Evolutionary conservation across 2,888 invertebrate species (phyloP).

Genomic region (Heliconius ethilla): DNA sequence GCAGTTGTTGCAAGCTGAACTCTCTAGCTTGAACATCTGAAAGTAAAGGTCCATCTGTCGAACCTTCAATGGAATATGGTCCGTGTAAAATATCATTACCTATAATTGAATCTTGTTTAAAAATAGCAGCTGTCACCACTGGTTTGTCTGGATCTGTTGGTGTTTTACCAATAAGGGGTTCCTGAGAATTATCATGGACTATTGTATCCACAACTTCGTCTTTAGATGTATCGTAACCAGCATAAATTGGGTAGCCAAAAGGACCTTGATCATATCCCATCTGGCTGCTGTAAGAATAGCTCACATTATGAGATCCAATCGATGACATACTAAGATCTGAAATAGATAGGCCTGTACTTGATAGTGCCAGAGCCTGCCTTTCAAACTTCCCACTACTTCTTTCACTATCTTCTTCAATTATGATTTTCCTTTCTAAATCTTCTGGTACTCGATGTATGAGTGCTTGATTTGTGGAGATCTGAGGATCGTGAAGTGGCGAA

Average conservation of each 20-base stretch:
- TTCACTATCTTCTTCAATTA: conserved; percentile 66
- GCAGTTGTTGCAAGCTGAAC: conserved; percentile 70
- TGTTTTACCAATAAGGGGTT: conserved; percentile 75
- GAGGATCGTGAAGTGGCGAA: conserved; percentile 68
- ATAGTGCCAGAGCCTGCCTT: conserved; percentile 77
- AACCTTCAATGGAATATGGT: conserved; percentile 77
- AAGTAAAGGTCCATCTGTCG: conserved; percentile 75
- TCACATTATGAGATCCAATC: conserved; percentile 86
- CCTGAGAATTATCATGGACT: conserved; percentile 72
- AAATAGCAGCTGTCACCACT: conserved; percentile 86
- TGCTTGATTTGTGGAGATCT: conserved; percentile 77
- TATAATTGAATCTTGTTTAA: conserved; percentile 84
- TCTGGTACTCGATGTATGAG: conserved; percentile 74
- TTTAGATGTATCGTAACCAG: conserved; percentile 79
- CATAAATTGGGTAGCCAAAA: conserved; percentile 85
- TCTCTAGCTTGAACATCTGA: conserved; percentile 79
- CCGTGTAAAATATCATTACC: conserved; percentile 72
- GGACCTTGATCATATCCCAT: conserved; percentile 88
- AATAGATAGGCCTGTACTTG: conserved; percentile 90
- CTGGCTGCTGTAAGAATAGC: conserved; percentile 91
- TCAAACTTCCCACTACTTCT: conserved; percentile 61
- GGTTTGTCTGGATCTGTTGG: conserved; percentile 83
- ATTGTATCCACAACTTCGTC: conserved; percentile 65
- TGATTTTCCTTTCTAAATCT: conserved; percentile 62
- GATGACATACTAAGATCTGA: conserved; percentile 90